Evolutionary conservation across 30 jellyfish, hydroid and myxozoan species (phyloP).

Genomic region (Turritopsis rubra): DNA sequence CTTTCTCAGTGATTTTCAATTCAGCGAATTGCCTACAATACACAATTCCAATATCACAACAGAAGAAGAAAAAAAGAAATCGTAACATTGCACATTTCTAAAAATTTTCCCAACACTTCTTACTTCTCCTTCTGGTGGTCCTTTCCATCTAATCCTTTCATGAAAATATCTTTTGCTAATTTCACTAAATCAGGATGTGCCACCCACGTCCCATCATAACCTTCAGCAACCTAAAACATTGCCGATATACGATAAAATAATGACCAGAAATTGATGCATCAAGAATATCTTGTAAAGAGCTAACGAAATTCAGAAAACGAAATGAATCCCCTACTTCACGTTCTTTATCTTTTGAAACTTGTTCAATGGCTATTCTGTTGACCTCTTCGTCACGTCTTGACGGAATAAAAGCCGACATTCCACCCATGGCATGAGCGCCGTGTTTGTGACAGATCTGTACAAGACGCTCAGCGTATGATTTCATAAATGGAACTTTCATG

Average conservation of each 20-base stretch:
- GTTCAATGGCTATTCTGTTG: slow-evolving; percentile 69
- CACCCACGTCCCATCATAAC: slow-evolving; percentile 95
- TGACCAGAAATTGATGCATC: neutral
- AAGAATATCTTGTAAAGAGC: neutral
- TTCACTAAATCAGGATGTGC: slow-evolving; percentile 89
- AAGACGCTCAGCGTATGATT: slow-evolving; percentile 72
- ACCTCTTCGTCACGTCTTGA: slow-evolving; percentile 89
- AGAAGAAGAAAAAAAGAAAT: too few relatives aligned
- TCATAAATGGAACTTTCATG: slow-evolving; percentile 86
- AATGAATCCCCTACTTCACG: slow-evolving; percentile 31
- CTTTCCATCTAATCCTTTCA: slow-evolving; percentile 45
- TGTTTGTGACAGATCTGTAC: slow-evolving; percentile 80
- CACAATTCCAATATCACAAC: too few relatives aligned
- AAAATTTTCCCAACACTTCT: neutral
- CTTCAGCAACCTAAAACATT: slow-evolving; percentile 44
- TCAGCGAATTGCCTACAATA: slow-evolving; percentile 56
- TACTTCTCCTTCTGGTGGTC: slow-evolving; percentile 68
- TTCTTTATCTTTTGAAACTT: slow-evolving; percentile 74
- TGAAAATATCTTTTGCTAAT: slow-evolving; percentile 68
- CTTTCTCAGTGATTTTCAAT: slow-evolving; percentile 54
- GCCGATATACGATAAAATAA: neutral
- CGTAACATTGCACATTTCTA: neutral
- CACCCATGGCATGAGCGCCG: slow-evolving; percentile 98
- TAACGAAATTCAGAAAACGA: neutral
- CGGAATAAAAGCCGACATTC: slow-evolving; percentile 94